These are phyloP conservation scores for Cerastoderma edule DNA, from an alignment of 2,888 invertebrate species.

Conservation along the genomic window DNA sequence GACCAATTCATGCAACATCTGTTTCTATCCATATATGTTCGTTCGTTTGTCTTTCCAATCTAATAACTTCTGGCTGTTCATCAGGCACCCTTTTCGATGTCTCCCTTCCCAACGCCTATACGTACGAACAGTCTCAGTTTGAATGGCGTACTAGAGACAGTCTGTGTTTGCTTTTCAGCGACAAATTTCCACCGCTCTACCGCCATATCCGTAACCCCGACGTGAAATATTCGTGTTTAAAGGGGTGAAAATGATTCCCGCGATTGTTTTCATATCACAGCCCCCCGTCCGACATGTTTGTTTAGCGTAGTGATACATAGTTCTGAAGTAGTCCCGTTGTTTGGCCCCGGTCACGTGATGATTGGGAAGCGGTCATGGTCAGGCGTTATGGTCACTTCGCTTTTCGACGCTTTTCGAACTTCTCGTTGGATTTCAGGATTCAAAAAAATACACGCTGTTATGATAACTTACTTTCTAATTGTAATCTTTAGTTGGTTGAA, in stretches of 20 bases:
- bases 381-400: constrained; percentile 34
- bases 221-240: constrained; percentile 59
- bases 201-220: constrained; percentile 50
- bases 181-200: constrained; percentile 47
- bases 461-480: no score
- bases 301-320: constrained; percentile 33
- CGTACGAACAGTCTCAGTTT: constrained; percentile 2
- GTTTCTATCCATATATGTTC: no score
- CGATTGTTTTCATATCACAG: constrained; percentile 64
- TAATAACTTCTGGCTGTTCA: no score
- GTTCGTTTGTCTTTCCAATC: no score
- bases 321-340: constrained; percentile 40
- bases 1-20: no score
- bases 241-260: constrained; percentile 63
- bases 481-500: no score
- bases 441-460: no score
- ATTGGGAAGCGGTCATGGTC: no score
- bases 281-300: constrained; percentile 60
- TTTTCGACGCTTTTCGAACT: no score
- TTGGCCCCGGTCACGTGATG: constrained; percentile 29
- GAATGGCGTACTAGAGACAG: constrained; percentile 37
- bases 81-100: no score
- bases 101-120: no score
- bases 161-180: constrained; percentile 56
- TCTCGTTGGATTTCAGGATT: no score